phyloP scores from a whole-genome alignment of 2,797 vertebrate genomes.

The Sebastes matsubarae region DNA sequence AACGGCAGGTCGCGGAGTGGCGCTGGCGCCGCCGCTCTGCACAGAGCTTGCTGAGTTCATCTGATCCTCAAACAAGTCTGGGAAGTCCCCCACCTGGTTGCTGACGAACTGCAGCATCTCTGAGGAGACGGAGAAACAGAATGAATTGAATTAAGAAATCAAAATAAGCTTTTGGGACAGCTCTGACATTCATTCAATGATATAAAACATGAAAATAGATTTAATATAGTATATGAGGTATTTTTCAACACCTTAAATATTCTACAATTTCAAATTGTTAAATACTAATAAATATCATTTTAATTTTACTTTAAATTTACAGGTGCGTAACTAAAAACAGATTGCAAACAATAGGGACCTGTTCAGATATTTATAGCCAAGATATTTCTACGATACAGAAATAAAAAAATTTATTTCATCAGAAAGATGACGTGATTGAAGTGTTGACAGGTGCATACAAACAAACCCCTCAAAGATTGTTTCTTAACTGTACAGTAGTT shows the following conservation, averaged over 20 bases:
- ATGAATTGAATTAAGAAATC: not conserved
- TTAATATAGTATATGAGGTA: not conserved
- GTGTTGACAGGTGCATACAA: not conserved
- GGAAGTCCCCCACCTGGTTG: slow-evolving; percentile 95
- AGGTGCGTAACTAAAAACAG: not conserved
- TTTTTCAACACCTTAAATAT: not conserved
- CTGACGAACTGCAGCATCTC: slow-evolving; percentile 99
- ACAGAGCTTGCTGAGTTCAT: slow-evolving; percentile 69
- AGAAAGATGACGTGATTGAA: not conserved
- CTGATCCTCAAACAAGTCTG: slow-evolving; percentile 93
- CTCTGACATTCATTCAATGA: not conserved
- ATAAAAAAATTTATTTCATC: fast-evolving
- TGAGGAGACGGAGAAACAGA: slow-evolving; percentile 60
- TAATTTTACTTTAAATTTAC: not conserved
- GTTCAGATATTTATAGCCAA: not conserved
- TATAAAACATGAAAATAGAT: not conserved
- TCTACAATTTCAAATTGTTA: not conserved
- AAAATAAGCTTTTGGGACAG: not conserved
- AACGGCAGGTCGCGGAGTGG: slow-evolving; percentile 32
- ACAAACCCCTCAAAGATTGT: not conserved
- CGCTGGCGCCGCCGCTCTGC: slow-evolving; percentile 27
- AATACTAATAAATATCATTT: not conserved
- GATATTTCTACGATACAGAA: not conserved
- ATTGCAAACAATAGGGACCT: not conserved
- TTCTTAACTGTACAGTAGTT: not conserved